Evolutionary conservation across 2,113 vertebrate genomes (phyloP).

Genomic region (Callithrix jacchus): DNA sequence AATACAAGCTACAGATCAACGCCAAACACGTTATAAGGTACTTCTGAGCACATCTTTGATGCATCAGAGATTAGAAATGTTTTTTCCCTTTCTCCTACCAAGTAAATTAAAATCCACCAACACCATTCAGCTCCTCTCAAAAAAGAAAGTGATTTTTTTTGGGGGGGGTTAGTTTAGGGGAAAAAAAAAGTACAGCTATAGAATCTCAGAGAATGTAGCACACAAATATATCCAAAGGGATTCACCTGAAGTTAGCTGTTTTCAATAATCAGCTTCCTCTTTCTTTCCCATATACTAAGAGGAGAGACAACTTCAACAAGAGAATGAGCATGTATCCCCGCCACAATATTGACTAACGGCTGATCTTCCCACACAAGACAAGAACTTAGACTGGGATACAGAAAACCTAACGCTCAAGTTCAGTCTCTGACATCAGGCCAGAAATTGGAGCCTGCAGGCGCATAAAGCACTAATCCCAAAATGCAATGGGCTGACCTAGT

Average conservation of each 20-base stretch:
- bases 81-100: not conserved
- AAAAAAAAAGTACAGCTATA: not conserved
- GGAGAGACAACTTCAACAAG: not conserved
- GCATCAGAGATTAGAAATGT: not conserved
- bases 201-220: not conserved
- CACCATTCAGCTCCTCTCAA: not conserved
- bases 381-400: not conserved
- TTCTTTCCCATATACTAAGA: not conserved
- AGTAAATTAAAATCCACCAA: constrained; percentile 32
- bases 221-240: not conserved
- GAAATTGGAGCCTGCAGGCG: not conserved
- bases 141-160: constrained; percentile 12
- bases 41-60: not conserved
- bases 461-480: not conserved
- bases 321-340: not conserved
- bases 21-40: not conserved
- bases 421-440: not conserved
- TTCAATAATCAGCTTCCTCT: constrained; percentile 23
- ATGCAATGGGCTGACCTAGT: not conserved
- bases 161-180: not conserved
- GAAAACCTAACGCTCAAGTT: not conserved
- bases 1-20: not conserved
- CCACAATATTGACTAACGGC: not conserved
- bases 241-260: constrained; percentile 9
- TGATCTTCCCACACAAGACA: not conserved